Conservation (phyloP, 2,797 vertebrate genomes). For the Hippoglossus hippoglossus region DNA sequence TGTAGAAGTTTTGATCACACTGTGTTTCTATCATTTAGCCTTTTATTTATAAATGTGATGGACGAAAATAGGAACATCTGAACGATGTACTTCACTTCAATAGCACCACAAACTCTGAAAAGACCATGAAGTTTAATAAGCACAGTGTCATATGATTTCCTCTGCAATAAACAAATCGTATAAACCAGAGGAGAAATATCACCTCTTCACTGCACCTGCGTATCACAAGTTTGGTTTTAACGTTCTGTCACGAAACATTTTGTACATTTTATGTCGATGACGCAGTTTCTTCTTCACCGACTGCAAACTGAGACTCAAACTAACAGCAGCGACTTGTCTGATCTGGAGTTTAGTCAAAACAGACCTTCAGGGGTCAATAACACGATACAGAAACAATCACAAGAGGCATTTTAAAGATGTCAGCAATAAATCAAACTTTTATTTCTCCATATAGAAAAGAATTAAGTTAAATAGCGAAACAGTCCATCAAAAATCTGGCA, state of each 20-base stretch:
- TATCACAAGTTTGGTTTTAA: slow-evolving; percentile 41
- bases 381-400: slow-evolving; percentile 5
- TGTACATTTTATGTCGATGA: neutral
- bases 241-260: neutral
- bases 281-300: slow-evolving; percentile 1
- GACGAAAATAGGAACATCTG: too few relatives aligned
- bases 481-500: slow-evolving; percentile 81
- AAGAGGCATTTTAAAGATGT: slow-evolving; percentile 57
- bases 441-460: slow-evolving; percentile 85
- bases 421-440: slow-evolving; percentile 84
- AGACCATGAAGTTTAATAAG: neutral
- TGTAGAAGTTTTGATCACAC: too few relatives aligned
- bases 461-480: slow-evolving; percentile 85
- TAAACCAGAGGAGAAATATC: neutral
- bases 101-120: too few relatives aligned
- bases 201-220: slow-evolving; percentile 15
- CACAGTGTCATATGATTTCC: slow-evolving; percentile 7
- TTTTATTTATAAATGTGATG: too few relatives aligned
- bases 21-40: too few relatives aligned
- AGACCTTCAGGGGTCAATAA: neutral
- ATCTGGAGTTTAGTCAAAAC: neutral
- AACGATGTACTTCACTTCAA: too few relatives aligned
- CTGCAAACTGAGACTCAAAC: neutral
- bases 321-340: neutral
- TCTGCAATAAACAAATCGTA: neutral